A percentile compares a stretch with the other conserved stretches of the same genome.
phyloP scores from a whole-genome alignment of 2,888 invertebrate species.

The Euphydryas editha region DNA sequence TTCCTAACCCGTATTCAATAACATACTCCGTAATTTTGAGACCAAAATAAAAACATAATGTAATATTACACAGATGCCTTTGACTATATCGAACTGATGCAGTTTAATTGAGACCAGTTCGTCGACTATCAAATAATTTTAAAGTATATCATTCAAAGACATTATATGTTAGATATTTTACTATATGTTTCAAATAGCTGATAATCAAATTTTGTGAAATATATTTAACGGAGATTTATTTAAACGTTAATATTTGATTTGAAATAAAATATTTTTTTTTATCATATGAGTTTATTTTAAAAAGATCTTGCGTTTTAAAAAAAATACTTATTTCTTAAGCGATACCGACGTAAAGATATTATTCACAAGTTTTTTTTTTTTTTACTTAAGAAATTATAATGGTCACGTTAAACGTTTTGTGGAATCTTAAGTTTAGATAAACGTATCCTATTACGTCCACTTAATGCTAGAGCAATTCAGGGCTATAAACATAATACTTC shows the following conservation, averaged over 20 bases:
- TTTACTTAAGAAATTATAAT: slow-evolving; percentile 49
- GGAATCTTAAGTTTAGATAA: slow-evolving; percentile 77
- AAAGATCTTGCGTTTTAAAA: neutral
- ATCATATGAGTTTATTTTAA: neutral
- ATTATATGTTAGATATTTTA: neutral
- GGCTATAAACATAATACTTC: slow-evolving; percentile 79
- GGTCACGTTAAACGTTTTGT: slow-evolving; percentile 76
- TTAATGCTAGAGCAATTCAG: slow-evolving; percentile 74
- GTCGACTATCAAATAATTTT: neutral
- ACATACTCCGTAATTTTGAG: slow-evolving; percentile 44
- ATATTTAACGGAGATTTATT: neutral
- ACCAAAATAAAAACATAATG: slow-evolving; percentile 36
- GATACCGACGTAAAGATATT: slow-evolving; percentile 15
- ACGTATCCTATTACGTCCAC: slow-evolving; percentile 76
- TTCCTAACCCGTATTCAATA: slow-evolving; percentile 53
- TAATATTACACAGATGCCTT: slow-evolving; percentile 25
- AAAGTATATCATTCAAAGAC: neutral
- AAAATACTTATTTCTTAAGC: neutral
- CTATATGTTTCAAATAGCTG: neutral
- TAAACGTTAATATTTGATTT: no score
- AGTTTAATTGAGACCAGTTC: slow-evolving; percentile 10
- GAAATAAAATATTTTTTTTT: neutral
- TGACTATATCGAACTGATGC: slow-evolving; percentile 25
- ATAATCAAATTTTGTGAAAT: neutral
- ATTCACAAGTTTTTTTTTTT: slow-evolving; percentile 28